phyloP scores from a whole-genome alignment of 2,113 vertebrate genomes.

The Equus quagga region DNA sequence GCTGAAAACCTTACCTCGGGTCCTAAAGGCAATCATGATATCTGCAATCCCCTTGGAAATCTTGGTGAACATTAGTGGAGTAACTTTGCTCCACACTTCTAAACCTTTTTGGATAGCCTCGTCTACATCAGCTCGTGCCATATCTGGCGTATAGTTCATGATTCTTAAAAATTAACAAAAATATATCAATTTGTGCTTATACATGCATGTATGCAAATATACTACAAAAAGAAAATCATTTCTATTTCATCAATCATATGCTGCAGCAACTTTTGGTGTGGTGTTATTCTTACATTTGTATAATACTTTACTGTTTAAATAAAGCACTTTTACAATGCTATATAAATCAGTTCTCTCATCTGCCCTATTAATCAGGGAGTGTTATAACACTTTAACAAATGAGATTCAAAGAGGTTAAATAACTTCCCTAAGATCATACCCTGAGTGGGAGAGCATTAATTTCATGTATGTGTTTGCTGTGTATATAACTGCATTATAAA shows the following conservation, averaged over 20 bases:
- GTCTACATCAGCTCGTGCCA: slow-evolving; percentile 85
- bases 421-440: background rate
- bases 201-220: background rate
- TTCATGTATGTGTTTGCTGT: background rate
- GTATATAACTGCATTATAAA: background rate
- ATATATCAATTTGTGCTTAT: background rate
- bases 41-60: slow-evolving; percentile 85
- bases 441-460: background rate
- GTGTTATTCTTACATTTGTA: background rate
- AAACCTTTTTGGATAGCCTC: slow-evolving; percentile 85
- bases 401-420: background rate
- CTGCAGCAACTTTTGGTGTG: background rate
- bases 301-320: background rate
- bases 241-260: background rate
- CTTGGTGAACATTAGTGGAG: slow-evolving; percentile 83
- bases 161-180: slow-evolving; percentile 81
- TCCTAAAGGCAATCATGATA: slow-evolving; percentile 88
- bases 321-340: background rate
- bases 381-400: background rate
- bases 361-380: background rate
- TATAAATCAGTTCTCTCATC: background rate
- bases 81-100: slow-evolving; percentile 87
- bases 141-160: slow-evolving; percentile 89
- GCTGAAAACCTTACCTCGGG: slow-evolving; percentile 81
- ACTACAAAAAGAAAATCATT: background rate